These are phyloP conservation scores for Pachydiplax longipennis DNA, from an alignment of 2,888 invertebrate genomes.

Conservation along the genomic window DNA sequence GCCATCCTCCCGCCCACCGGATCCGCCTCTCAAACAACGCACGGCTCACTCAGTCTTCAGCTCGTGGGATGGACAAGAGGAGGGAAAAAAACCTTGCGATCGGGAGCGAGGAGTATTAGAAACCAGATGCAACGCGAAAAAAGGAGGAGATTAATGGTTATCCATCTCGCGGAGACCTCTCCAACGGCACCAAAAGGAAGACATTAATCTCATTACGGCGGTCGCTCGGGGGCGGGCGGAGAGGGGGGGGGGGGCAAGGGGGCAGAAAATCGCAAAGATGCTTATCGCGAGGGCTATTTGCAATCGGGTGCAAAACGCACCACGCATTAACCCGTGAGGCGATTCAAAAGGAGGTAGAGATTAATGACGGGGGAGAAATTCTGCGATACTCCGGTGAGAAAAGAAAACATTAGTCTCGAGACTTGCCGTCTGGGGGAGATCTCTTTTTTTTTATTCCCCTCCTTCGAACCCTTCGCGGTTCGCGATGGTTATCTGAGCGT, in stretches of 20 bases:
- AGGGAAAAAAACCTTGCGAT: background rate
- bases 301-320: constrained; percentile 1
- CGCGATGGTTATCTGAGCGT: background rate
- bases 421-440: background rate
- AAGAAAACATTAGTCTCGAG: background rate
- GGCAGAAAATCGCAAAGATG: background rate
- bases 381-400: background rate
- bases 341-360: background rate
- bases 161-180: background rate
- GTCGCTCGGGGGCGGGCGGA: background rate
- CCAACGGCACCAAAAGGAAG: background rate
- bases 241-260: background rate
- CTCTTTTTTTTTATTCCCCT: background rate
- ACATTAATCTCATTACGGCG: background rate
- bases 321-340: background rate
- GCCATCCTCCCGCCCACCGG: background rate
- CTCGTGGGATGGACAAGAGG: background rate
- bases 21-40: background rate
- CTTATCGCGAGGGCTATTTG: background rate
- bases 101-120: background rate
- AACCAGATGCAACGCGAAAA: background rate
- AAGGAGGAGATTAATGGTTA: background rate
- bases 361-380: background rate
- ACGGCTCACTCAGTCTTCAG: background rate
- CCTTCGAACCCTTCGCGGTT: background rate